Conservation (phyloP, 2,888 invertebrate genomes). For the Acleris literana region DNA sequence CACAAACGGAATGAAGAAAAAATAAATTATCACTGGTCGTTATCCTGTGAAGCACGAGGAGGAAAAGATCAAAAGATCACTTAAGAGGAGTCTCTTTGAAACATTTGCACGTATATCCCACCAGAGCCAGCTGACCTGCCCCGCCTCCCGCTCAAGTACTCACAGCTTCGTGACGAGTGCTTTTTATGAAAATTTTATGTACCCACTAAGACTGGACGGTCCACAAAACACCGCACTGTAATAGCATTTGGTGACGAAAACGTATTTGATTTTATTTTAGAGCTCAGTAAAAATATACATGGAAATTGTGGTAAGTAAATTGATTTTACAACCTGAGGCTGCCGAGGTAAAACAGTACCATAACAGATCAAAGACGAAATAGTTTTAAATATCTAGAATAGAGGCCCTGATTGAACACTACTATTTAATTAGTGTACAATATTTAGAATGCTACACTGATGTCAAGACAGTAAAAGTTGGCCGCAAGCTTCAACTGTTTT, state of each 20-base stretch:
- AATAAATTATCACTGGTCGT: slow-evolving; percentile 38
- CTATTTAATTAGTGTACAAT: too few species aligned
- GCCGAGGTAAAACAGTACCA: too few species aligned
- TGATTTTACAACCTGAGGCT: background rate
- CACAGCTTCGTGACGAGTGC: slow-evolving; percentile 14
- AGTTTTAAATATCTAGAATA: too few species aligned
- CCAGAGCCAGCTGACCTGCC: slow-evolving; percentile 41
- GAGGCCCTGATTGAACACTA: too few species aligned
- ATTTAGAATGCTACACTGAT: too few species aligned
- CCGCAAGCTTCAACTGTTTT: too few species aligned
- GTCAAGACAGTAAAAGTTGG: too few species aligned
- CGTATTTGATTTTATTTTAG: slow-evolving; percentile 19
- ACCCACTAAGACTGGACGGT: slow-evolving; percentile 13
- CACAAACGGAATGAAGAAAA: slow-evolving; percentile 34
- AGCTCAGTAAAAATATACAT: too few species aligned
- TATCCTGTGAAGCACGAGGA: slow-evolving; percentile 38
- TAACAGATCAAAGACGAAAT: too few species aligned
- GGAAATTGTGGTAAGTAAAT: background rate
- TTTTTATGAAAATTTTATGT: slow-evolving; percentile 32
- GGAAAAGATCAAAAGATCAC: slow-evolving; percentile 52
- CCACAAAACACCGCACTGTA: slow-evolving; percentile 13
- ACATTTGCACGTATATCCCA: slow-evolving; percentile 43
- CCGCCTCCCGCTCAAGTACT: slow-evolving; percentile 23
- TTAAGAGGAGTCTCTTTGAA: slow-evolving; percentile 49
- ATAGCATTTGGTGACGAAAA: slow-evolving; percentile 12